Evolutionary conservation across 2,888 invertebrate species (phyloP), one percentile per base, ranked within the genome.

Genomic region (Tetragnatha montana): DNA sequence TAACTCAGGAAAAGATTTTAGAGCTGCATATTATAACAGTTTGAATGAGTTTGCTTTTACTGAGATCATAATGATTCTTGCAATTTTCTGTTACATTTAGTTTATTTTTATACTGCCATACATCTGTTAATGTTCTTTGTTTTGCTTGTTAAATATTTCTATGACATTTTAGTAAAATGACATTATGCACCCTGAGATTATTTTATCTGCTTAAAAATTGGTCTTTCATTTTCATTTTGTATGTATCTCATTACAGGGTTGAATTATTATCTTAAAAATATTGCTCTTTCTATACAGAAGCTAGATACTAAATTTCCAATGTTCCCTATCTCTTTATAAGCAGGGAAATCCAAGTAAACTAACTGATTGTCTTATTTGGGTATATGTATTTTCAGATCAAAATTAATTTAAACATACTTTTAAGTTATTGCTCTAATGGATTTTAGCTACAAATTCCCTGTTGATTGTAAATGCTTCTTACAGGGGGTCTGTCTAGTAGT

Each of bases 1-100:
- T 88, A 88, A 82, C 88, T 88, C 88, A 88, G 88, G 88, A 88
- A 88, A 87, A 88, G 78, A 71, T 81, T 76, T 88, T 78, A 85
- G 78, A 85, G 21, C 70, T 79, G 69, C 80, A 49, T 70, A 81
- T 71, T 81, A 50, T 17, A 73, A 51, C 60, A 60, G 71, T 82
- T 82, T 82, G 10, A 19, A 71, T 82, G 22, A 22, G 19, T 22
- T 50, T 74, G 74, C 74, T 85, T 85, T 76, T 76, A 68, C n/a
- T 75, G 70, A 51, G 76, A 22, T 47, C 75, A n/a, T n/a, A n/a
- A n/a, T 10, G 21, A 73, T 79, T 78, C 78, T 76, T n/a, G 70
- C 82, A 82, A 70, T 19, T 71, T 21, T 78, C 49, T 70, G 49
- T 71, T 81, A 69, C 69, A 10, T 79, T n/a, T 35, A 76, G 35